Evolutionary conservation across 2,888 invertebrate species (phyloP), one percentile per base, ranked within the genome.

Genomic region (Pachycephus smyrnensis): DNA sequence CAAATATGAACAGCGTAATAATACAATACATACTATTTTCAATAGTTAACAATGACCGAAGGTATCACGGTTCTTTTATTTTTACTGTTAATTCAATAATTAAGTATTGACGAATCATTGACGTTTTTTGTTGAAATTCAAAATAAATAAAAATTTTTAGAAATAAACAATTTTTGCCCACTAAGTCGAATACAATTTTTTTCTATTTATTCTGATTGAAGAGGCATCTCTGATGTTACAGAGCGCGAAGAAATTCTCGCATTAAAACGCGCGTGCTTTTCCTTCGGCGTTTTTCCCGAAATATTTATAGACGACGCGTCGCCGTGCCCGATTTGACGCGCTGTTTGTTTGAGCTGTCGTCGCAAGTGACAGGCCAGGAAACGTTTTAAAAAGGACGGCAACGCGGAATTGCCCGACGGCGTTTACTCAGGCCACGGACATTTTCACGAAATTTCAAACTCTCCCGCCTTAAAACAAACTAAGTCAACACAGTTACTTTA

Each of bases 291-390:
- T 55, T 55, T 55, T 55, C 55, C 55, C 55, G 2, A 55, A 55
- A 71, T 71, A 71, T 71, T 71, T 71, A 71, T 71, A 71, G 71
- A 71, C 71, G 71, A 23, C 71, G 33, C 71, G 71, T 33, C 32
- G 55, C 55, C 23, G 15, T 73, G 75, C 80, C 81, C 75, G 80
- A 76, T 78, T 79, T 83, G 89, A 89, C 86, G 83, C 82, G 76
- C 73, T 84, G 90, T 90, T 90, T 90, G 85, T 90, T 90, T 90
- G 87, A 86, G 79, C 88, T 88, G 90, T 89, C 89, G 82, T 77
- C 82, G 80, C 77, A 75, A 81, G 77, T 81, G 82, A 85, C 82
- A 80, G 79, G 79, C 75, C 75, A 84, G 84, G 85, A 88, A 88
- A 83, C 82, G 82, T 80, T 80, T 80, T 80, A 80, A 84, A 81